phyloP scores from a whole-genome alignment of 53 echinoderm and acorn worm species.

The Apostichopus leukothele region DNA sequence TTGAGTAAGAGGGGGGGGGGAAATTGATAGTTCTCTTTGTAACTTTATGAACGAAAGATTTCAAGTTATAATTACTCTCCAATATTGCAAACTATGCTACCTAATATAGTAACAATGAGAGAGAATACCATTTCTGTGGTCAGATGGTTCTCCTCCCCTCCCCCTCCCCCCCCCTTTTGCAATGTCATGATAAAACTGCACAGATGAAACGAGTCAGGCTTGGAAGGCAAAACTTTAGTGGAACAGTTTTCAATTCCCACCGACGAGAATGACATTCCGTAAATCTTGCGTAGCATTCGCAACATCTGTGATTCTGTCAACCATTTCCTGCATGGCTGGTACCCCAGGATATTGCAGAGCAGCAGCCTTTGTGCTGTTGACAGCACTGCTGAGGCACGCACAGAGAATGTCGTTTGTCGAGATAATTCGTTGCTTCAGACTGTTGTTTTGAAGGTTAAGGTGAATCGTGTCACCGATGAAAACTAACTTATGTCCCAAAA shows the following conservation, averaged over 20 bases:
- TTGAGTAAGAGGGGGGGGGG: no score
- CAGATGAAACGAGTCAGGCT: neutral
- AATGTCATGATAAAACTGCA: neutral
- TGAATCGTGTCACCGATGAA: conserved; percentile 97
- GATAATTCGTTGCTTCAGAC: conserved; percentile 71
- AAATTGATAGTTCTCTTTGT: no score
- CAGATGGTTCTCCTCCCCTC: no score
- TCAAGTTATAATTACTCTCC: no score
- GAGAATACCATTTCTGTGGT: no score
- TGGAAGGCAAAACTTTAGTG: neutral
- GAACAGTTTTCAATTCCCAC: conserved; percentile 6
- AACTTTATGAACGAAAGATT: no score
- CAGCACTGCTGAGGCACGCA: conserved; percentile 82
- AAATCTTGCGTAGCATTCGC: conserved; percentile 83
- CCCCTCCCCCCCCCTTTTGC: neutral
- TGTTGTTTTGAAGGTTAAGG: conserved; percentile 71
- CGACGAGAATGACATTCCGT: conserved; percentile 56
- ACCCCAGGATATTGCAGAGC: conserved; percentile 92
- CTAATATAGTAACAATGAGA: no score
- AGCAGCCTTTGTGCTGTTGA: conserved; percentile 87
- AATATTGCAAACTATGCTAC: no score
- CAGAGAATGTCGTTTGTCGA: conserved; percentile 81
- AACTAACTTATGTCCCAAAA: conserved; percentile 92
- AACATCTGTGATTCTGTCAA: conserved; percentile 92
- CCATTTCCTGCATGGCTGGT: conserved; percentile 91